Percentiles rank a stretch among this genome's conserved stretches.
phyloP scores from a whole-genome alignment of 2,888 invertebrate species.

The Cephus rjabovi region DNA sequence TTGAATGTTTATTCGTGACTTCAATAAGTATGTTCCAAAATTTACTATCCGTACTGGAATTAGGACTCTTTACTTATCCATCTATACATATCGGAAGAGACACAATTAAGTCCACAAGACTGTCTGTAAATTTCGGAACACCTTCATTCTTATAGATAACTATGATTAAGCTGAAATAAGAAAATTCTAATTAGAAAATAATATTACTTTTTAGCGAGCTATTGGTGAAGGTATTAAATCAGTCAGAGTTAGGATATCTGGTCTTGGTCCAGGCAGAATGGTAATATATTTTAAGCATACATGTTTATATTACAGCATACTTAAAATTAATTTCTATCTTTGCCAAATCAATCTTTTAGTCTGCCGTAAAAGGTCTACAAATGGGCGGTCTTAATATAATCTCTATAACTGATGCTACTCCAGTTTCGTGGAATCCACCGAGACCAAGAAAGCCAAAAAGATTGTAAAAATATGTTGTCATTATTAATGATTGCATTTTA shows the following conservation, averaged over 20 bases:
- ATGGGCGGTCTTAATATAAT: conserved; percentile 91
- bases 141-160: conserved; percentile 1
- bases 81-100: too few species aligned
- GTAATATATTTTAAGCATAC: conserved; percentile 67
- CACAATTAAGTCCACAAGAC: too few species aligned
- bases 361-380: conserved; percentile 92
- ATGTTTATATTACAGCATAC: conserved; percentile 11
- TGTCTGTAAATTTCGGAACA: too few species aligned
- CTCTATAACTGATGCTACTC: conserved; percentile 93
- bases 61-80: too few species aligned
- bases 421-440: conserved; percentile 83
- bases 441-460: conserved; percentile 87
- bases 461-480: conserved; percentile 70
- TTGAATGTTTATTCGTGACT: neutral
- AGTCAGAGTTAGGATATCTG: conserved; percentile 82
- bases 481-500: too few species aligned
- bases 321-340: conserved; percentile 28
- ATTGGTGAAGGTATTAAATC: conserved; percentile 79
- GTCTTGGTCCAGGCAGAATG: conserved; percentile 91
- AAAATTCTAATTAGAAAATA: conserved; percentile 30
- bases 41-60: too few species aligned
- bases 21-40: too few species aligned
- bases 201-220: conserved; percentile 72
- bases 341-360: conserved; percentile 70
- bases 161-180: conserved; percentile 1